phyloP scores from a whole-genome alignment of 2,888 invertebrate genomes.

The Cistogaster globosa region DNA sequence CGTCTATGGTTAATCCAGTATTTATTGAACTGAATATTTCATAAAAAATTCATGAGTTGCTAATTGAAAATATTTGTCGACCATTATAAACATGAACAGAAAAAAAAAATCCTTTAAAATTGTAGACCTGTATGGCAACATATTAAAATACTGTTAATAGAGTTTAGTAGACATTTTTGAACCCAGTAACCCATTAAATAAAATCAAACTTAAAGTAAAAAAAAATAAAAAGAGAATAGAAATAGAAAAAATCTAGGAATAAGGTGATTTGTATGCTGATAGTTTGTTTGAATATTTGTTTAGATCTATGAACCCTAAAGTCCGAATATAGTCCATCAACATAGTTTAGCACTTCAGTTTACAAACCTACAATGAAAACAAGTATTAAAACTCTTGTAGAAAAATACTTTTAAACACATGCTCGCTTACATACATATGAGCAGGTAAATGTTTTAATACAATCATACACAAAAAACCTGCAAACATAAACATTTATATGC shows the following conservation, averaged over 20 bases:
- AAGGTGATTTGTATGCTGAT: slow-evolving; percentile 45
- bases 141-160: slow-evolving; percentile 34
- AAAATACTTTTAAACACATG: slow-evolving; percentile 11
- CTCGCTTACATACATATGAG: background rate
- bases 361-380: slow-evolving; percentile 40
- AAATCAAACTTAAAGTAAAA: slow-evolving; percentile 53
- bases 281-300: slow-evolving; percentile 60
- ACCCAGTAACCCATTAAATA: slow-evolving; percentile 66
- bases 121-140: slow-evolving; percentile 34
- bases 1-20: slow-evolving; percentile 60
- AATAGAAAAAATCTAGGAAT: background rate
- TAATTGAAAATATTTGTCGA: slow-evolving; percentile 82
- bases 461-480: background rate
- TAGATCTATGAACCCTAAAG: slow-evolving; percentile 64
- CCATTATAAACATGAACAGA: slow-evolving; percentile 70
- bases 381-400: slow-evolving; percentile 43
- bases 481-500: background rate
- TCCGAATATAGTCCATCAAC: slow-evolving; percentile 75
- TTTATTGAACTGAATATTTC: slow-evolving; percentile 68
- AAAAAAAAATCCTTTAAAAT: slow-evolving; percentile 62
- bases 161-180: slow-evolving; percentile 59
- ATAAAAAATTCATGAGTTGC: slow-evolving; percentile 80
- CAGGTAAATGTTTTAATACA: background rate
- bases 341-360: slow-evolving; percentile 80
- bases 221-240: slow-evolving; percentile 5